Percentiles rank a stretch among this genome's conserved stretches.
Evolutionary conservation across 1,140 invertebrate genomes (phyloP).

Genomic region (Brachionus rotundiformis): DNA sequence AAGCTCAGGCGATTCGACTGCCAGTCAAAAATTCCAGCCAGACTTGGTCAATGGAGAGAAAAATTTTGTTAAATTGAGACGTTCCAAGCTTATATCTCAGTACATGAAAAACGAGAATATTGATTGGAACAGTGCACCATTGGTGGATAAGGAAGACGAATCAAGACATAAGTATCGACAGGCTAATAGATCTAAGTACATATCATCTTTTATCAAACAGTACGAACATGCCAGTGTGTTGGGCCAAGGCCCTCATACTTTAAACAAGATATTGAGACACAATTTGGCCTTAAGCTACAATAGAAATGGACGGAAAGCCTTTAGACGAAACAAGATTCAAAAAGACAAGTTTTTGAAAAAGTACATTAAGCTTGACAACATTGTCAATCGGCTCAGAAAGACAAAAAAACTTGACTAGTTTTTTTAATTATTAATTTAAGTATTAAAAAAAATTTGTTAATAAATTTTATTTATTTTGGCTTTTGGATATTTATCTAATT

Average conservation of each 20-base stretch:
- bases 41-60: neutral
- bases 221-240: neutral
- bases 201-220: neutral
- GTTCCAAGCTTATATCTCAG: conserved; percentile 1
- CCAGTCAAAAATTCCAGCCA: neutral
- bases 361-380: neutral
- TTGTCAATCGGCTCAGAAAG: neutral
- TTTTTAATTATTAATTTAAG: neutral
- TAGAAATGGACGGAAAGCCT: neutral
- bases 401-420: conserved; percentile 7
- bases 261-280: neutral
- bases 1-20: neutral
- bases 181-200: neutral
- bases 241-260: neutral
- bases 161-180: neutral
- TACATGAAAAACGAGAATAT: neutral
- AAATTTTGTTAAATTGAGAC: neutral
- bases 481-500: too few species aligned
- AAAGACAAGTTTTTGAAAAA: conserved; percentile 15
- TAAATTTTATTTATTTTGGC: neutral
- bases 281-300: neutral
- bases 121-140: neutral
- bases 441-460: neutral
- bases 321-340: neutral
- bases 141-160: neutral